A percentile compares a stretch with the other conserved stretches of the same genome.
Evolutionary conservation across 2,888 invertebrate genomes (phyloP).

Genomic region (Odontocolon sp.): DNA sequence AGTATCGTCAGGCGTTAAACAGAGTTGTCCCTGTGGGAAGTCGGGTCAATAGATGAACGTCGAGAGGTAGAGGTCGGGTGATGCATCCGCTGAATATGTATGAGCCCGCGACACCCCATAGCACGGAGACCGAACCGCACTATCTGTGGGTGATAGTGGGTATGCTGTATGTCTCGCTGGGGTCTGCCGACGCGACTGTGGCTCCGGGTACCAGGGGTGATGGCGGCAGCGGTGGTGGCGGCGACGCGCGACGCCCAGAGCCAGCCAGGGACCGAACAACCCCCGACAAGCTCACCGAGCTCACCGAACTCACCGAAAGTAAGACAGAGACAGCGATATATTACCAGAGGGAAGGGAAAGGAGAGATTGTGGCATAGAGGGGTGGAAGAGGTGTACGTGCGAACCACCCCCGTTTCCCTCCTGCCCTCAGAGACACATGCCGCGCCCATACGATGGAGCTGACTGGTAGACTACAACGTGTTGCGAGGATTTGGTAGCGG

Average conservation of each 20-base stretch:
- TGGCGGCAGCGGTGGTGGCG: conserved; percentile 43
- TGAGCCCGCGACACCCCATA: conserved; percentile 82
- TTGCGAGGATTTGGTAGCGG: too few relatives aligned
- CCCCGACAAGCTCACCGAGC: conserved; percentile 50
- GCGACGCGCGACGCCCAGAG: conserved; percentile 55
- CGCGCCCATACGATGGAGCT: too few relatives aligned
- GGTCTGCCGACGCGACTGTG: conserved; percentile 67
- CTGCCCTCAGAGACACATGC: conserved; percentile 54
- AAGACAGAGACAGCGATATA: conserved; percentile 48
- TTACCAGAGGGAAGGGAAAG: conserved; percentile 54
- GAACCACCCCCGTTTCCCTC: conserved; percentile 55
- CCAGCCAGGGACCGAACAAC: conserved; percentile 53
- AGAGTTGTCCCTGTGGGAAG: conserved; percentile 68
- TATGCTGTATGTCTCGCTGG: conserved; percentile 78
- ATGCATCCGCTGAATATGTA: conserved; percentile 87
- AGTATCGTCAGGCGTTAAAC: conserved; percentile 73
- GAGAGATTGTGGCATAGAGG: conserved; percentile 39
- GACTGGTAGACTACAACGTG: too few relatives aligned
- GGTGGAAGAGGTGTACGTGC: conserved; percentile 59
- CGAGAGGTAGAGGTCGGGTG: conserved; percentile 79
- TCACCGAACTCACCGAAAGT: conserved; percentile 20
- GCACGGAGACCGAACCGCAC: conserved; percentile 75
- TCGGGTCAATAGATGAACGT: conserved; percentile 77
- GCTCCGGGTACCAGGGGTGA: conserved; percentile 58
- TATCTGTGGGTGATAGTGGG: conserved; percentile 80